A percentile compares a stretch with the other conserved stretches of the same genome.
phyloP scores from a whole-genome alignment of 2,888 invertebrate genomes.

The Macrosiphum euphorbiae region DNA sequence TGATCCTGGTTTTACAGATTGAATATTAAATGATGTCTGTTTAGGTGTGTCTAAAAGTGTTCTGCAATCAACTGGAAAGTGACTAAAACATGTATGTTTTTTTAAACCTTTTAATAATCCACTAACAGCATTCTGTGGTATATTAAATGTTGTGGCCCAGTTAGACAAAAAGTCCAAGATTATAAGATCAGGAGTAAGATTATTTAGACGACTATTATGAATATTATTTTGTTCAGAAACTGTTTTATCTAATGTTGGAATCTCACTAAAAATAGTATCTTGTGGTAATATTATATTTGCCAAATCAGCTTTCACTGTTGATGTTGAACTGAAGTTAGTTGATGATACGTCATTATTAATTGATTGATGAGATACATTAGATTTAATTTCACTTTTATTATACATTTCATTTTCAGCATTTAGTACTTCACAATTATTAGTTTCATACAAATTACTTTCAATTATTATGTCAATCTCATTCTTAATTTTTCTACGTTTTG shows the following conservation, averaged over 20 bases:
- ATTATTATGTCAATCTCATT: background rate
- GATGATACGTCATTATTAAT: background rate
- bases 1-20: background rate
- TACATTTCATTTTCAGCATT: background rate
- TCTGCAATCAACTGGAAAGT: background rate
- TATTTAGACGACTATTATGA: background rate
- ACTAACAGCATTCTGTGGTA: background rate
- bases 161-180: background rate
- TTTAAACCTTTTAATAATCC: background rate
- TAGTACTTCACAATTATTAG: background rate
- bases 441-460: background rate
- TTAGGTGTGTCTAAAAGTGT: background rate
- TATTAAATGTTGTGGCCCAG: background rate
- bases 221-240: background rate
- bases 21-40: background rate
- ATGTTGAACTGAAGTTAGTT: background rate
- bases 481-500: constrained; percentile 8
- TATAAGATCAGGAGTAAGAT: background rate
- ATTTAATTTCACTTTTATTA: background rate
- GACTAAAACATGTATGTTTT: background rate
- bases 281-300: background rate
- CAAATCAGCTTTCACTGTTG: background rate
- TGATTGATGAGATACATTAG: background rate
- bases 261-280: background rate
- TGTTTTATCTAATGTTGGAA: background rate